A percentile compares a stretch with the other conserved stretches of the same genome.
Evolutionary conservation across 2,113 vertebrate genomes (phyloP).

Genomic region (Gadus chalcogrammus): DNA sequence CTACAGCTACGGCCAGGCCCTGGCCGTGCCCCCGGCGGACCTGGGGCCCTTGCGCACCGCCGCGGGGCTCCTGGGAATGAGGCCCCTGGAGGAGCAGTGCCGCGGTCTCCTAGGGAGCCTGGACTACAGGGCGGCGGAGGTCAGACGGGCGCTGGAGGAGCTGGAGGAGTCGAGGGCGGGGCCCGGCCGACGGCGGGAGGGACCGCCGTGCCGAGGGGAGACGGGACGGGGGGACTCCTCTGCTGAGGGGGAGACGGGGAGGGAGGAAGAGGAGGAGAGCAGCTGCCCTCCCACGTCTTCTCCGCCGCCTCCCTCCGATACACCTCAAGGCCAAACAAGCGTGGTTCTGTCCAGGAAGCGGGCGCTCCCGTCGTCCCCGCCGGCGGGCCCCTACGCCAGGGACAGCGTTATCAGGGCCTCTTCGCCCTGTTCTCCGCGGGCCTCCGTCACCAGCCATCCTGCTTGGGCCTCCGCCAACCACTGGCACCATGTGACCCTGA

Average conservation of each 20-base stretch:
- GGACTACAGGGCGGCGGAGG: neutral
- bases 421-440: slow-evolving; percentile 37
- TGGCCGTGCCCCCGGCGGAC: slow-evolving; percentile 63
- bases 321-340: neutral
- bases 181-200: slow-evolving; percentile 3
- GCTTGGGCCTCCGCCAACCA: slow-evolving; percentile 18
- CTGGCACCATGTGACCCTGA: slow-evolving; percentile 58
- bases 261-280: slow-evolving; percentile 16
- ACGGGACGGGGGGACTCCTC: slow-evolving; percentile 4
- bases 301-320: slow-evolving; percentile 19
- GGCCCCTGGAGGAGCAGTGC: slow-evolving; percentile 73
- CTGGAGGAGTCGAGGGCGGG: slow-evolving; percentile 12
- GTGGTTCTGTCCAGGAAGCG: slow-evolving; percentile 30
- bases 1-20: slow-evolving; percentile 73
- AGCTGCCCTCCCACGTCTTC: slow-evolving; percentile 10
- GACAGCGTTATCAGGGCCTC: slow-evolving; percentile 56
- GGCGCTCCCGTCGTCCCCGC: slow-evolving; percentile 15
- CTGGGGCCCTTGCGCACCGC: slow-evolving; percentile 70
- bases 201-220: slow-evolving; percentile 15
- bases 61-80: slow-evolving; percentile 72
- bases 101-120: slow-evolving; percentile 48
- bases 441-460: slow-evolving; percentile 6
- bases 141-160: slow-evolving; percentile 4
- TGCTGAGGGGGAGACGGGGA: neutral
- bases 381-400: slow-evolving; percentile 29